Percentiles rank a stretch among this genome's conserved stretches.
Evolutionary conservation across 2,888 invertebrate species (phyloP).

Genomic region (Norana najaformis): DNA sequence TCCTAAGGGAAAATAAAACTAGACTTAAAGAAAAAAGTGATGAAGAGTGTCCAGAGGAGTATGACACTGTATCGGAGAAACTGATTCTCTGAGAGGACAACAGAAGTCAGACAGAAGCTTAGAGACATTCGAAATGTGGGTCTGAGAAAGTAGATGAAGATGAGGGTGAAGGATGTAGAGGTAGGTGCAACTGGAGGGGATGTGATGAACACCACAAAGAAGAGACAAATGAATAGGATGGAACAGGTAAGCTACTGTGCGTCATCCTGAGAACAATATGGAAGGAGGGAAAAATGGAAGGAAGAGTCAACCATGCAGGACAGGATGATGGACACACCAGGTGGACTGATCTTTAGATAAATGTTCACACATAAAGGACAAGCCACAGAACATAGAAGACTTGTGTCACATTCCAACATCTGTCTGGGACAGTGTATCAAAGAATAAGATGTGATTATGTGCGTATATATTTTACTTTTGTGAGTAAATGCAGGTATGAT

Average conservation of each 20-base stretch:
- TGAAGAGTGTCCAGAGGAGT: too few relatives aligned
- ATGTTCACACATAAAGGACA: neutral
- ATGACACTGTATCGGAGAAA: too few relatives aligned
- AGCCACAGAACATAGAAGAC: neutral
- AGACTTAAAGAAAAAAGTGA: too few relatives aligned
- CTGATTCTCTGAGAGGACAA: neutral
- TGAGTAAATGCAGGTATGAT: conserved; percentile 26
- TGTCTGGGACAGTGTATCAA: neutral
- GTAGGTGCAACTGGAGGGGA: neutral
- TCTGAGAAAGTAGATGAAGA: too few relatives aligned
- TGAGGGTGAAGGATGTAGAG: too few relatives aligned
- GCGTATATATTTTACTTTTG: neutral
- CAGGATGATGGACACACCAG: neutral
- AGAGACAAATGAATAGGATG: neutral
- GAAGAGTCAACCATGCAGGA: neutral
- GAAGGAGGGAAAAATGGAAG: neutral
- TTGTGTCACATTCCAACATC: neutral
- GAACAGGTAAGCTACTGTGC: neutral
- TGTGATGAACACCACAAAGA: too few relatives aligned
- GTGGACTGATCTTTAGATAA: neutral
- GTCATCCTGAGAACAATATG: neutral
- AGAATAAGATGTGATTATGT: neutral
- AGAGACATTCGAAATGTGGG: neutral
- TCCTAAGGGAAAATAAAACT: too few relatives aligned
- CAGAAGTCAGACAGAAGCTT: neutral